Conservation (phyloP, 2,888 invertebrate species). For the Ormyrus pomaceus region DNA sequence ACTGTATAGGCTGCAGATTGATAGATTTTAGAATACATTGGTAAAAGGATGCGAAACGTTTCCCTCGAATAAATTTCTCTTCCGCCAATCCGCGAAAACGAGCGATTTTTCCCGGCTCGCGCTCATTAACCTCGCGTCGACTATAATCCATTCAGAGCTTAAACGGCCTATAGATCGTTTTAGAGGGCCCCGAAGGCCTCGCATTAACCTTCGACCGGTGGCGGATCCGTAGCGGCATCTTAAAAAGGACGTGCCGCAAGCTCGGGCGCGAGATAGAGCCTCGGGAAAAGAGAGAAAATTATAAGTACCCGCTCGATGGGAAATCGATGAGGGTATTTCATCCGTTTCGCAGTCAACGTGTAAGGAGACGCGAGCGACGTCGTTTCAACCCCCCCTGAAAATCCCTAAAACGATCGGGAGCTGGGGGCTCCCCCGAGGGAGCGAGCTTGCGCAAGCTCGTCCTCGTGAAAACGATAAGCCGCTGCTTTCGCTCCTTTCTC, state of each 20-base stretch:
- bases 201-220: too few species aligned
- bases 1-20: too few species aligned
- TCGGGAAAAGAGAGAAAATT: constrained; percentile 34
- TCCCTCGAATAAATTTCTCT: too few species aligned
- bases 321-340: constrained; percentile 70
- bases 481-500: constrained; percentile 50
- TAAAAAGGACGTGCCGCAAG: neutral
- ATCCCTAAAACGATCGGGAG: constrained; percentile 64
- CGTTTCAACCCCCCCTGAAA: constrained; percentile 49
- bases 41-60: too few species aligned
- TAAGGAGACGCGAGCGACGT: constrained; percentile 45
- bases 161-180: too few species aligned
- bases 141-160: too few species aligned
- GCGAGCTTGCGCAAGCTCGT: constrained; percentile 10
- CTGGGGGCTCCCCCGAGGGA: constrained; percentile 59
- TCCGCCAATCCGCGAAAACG: too few species aligned
- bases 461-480: constrained; percentile 63
- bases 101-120: too few species aligned
- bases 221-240: too few species aligned
- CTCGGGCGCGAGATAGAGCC: neutral
- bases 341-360: constrained; percentile 63
- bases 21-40: too few species aligned
- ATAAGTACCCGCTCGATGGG: constrained; percentile 61
- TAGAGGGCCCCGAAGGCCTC: too few species aligned
- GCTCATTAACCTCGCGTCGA: too few species aligned